Percentiles rank a stretch among this genome's conserved stretches.
phyloP scores from a whole-genome alignment of 2,888 invertebrate genomes.

The Polylopha cassiicola region DNA sequence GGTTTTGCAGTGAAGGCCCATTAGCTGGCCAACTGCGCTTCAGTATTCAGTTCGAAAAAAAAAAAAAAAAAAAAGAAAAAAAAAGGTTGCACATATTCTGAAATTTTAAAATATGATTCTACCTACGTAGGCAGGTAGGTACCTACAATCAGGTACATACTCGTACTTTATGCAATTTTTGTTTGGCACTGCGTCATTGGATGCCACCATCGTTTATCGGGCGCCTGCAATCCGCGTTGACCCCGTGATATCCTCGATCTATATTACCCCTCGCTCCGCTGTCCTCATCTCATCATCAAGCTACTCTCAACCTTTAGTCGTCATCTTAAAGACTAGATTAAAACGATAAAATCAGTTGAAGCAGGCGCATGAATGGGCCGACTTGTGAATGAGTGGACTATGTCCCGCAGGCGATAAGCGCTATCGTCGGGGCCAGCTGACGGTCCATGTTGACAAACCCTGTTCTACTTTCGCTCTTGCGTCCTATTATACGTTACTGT shows the following conservation, averaged over 20 bases:
- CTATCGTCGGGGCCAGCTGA: conserved; percentile 75
- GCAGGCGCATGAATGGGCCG: conserved; percentile 70
- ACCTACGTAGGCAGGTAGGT: too few relatives aligned
- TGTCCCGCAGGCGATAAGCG: conserved; percentile 73
- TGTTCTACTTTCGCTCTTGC: conserved; percentile 68
- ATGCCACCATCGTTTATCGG: conserved; percentile 64
- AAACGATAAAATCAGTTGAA: conserved; percentile 34
- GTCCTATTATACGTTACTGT: too few relatives aligned
- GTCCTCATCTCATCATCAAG: conserved; percentile 28
- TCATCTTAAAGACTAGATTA: conserved; percentile 48
- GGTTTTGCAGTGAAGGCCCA: too few relatives aligned
- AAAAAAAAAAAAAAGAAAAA: too few relatives aligned
- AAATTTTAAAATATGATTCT: too few relatives aligned
- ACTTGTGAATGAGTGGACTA: conserved; percentile 76
- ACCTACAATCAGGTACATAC: conserved; percentile 28
- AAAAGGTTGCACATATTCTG: too few relatives aligned
- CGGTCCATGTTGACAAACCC: conserved; percentile 73
- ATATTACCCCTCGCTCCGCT: conserved; percentile 56
- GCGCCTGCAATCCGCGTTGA: conserved; percentile 75
- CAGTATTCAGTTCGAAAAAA: too few relatives aligned
- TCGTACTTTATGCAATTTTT: conserved; percentile 31
- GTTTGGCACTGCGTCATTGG: conserved; percentile 43
- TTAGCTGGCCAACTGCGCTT: too few relatives aligned
- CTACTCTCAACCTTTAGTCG: conserved; percentile 44
- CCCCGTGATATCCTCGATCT: conserved; percentile 75